A percentile compares a stretch with the other conserved stretches of the same genome.
Conservation (phyloP, 2,113 vertebrate genomes). For the Chaetodon auriga region DNA sequence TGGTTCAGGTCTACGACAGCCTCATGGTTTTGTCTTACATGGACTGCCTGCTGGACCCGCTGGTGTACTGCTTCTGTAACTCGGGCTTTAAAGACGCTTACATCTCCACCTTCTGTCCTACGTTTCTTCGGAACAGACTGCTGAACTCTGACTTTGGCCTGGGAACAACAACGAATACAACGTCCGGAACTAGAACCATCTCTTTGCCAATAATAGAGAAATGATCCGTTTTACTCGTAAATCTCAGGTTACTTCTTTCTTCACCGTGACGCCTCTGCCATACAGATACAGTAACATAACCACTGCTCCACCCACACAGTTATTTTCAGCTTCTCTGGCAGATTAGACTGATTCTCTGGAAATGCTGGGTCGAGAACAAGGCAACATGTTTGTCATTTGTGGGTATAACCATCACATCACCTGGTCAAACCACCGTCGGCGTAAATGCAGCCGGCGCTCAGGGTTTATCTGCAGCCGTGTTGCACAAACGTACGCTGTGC, state of each 20-base stretch:
- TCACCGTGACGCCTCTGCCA: neutral
- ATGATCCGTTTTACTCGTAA: neutral
- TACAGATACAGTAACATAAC: neutral
- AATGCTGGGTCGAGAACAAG: neutral
- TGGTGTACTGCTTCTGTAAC: conserved; percentile 87
- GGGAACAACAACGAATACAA: neutral
- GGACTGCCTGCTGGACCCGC: conserved; percentile 86
- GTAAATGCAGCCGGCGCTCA: neutral
- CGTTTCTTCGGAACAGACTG: conserved; percentile 36
- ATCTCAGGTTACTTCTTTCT: neutral
- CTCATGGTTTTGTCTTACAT: conserved; percentile 85
- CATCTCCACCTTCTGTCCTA: conserved; percentile 59
- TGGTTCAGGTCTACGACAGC: conserved; percentile 77
- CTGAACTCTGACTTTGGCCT: neutral
- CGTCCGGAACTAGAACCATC: neutral
- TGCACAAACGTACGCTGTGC: too few relatives aligned
- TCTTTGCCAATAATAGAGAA: conserved; percentile 20
- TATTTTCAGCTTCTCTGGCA: neutral
- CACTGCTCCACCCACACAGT: neutral
- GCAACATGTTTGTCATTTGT: too few relatives aligned
- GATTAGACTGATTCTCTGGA: neutral
- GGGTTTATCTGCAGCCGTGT: neutral
- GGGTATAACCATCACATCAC: neutral
- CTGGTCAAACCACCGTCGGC: neutral
- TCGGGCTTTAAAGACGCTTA: conserved; percentile 80